Percentiles rank a stretch among this genome's conserved stretches.
Conservation (phyloP, 2,113 vertebrate genomes). For the Atractosteus spatula region DNA sequence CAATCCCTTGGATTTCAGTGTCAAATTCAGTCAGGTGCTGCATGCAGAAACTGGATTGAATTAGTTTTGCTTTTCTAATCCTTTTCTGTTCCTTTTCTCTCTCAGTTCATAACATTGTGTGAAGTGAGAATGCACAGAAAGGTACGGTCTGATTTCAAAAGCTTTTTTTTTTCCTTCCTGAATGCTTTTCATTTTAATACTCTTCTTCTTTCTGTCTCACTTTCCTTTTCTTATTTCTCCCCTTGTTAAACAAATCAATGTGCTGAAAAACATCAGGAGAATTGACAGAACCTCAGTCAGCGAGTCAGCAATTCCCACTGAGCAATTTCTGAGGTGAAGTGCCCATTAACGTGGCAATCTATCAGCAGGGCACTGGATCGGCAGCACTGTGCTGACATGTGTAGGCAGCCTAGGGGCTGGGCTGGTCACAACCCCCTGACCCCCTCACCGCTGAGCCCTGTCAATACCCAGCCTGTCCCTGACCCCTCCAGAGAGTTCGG, state of each 20-base stretch:
- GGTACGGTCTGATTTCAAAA: too few relatives aligned
- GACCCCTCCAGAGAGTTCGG: slow-evolving; percentile 18
- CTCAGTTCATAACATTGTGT: too few relatives aligned
- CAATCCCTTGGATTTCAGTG: too few relatives aligned
- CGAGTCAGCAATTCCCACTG: slow-evolving; percentile 45
- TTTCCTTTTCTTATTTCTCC: background rate
- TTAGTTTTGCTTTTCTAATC: too few relatives aligned
- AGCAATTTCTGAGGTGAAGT: slow-evolving; percentile 44
- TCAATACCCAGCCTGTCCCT: slow-evolving; percentile 38
- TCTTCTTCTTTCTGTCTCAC: background rate
- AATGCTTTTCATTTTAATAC: too few relatives aligned
- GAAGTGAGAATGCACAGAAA: too few relatives aligned
- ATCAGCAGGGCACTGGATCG: slow-evolving; percentile 49
- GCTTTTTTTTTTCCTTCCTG: too few relatives aligned
- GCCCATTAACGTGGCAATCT: slow-evolving; percentile 40
- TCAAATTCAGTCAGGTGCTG: too few relatives aligned
- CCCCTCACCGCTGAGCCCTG: slow-evolving; percentile 42
- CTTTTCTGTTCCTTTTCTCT: too few relatives aligned
- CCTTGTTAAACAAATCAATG: background rate
- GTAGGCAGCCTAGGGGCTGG: slow-evolving; percentile 46
- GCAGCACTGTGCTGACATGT: slow-evolving; percentile 47
- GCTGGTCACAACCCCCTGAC: slow-evolving; percentile 26
- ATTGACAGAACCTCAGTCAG: slow-evolving; percentile 40
- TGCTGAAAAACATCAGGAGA: slow-evolving; percentile 35
- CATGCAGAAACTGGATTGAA: too few relatives aligned